phyloP scores from a whole-genome alignment of 2,113 vertebrate genomes.

The Oreotrochilus melanogaster region DNA sequence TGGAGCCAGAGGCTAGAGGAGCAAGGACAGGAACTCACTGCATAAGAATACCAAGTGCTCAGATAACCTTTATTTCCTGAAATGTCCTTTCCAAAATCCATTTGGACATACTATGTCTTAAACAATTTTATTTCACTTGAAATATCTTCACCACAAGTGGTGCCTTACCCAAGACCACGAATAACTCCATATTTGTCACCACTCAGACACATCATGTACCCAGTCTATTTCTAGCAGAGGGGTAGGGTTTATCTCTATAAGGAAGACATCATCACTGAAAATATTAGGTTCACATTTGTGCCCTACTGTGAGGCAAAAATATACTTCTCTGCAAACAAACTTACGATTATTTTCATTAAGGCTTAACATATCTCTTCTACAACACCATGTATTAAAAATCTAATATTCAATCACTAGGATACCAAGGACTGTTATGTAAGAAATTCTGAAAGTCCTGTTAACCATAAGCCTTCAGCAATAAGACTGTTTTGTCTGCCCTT shows the following conservation, averaged over 20 bases:
- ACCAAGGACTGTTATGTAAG: neutral
- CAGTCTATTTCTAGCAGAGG: neutral
- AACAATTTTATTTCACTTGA: neutral
- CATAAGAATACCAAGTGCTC: rapidly evolving
- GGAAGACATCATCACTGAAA: neutral
- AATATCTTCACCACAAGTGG: neutral
- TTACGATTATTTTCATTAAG: neutral
- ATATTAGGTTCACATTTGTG: neutral
- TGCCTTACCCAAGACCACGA: neutral
- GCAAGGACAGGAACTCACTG: neutral
- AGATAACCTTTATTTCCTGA: neutral
- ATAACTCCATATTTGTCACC: neutral
- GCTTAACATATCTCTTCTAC: neutral
- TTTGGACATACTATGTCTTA: neutral
- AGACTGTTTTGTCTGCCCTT: neutral
- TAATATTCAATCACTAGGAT: neutral
- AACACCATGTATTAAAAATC: neutral
- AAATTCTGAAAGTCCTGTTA: neutral
- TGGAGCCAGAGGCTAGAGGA: neutral
- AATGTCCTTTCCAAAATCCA: neutral
- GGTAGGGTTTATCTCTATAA: neutral
- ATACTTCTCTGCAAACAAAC: neutral
- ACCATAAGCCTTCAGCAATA: neutral
- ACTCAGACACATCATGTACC: rapidly evolving
- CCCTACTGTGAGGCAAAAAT: neutral